Evolutionary conservation across 2,113 vertebrate genomes (phyloP), one percentile per base, ranked within the genome.

Genomic region (Ciconia stormi): DNA sequence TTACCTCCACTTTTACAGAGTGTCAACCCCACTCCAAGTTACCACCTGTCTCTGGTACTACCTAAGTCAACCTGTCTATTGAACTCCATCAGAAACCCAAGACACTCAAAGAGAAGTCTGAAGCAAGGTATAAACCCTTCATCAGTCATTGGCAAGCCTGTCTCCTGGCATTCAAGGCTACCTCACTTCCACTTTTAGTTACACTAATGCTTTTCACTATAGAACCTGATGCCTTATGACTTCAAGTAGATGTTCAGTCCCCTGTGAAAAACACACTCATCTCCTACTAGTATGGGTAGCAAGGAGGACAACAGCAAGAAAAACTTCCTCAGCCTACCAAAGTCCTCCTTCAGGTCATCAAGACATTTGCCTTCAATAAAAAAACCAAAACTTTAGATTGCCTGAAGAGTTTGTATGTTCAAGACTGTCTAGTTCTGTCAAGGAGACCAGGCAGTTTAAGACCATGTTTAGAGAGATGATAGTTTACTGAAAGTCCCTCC

Each of bases 81-180:
- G 42, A 71, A 58, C 46, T 53, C n/a, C 53, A 65, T 11, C 76
- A 89, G 36, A 82, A 92, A 13, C 11, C 27, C 67, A 69, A 59
- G 44, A 52, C n/a, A 9, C 23, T 25, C 32, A 22, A 47, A 77
- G 20, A 30, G 21, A 73, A 56, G 32, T 26, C 49, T 66, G 34
- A 69, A 66, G 23, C 0, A 0, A 83, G 17, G 36, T 10, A 40
- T 0, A 50, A 40, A 36, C 40, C 50, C n/a, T 56, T 21, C 58
- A 49, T 11, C 72, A 85, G 47, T 6, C 74, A 50, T 0, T 7
- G 5, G 10, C 88, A 80, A 42, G 34, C 27, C 40, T 44, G 55
- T 25, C 56, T 61, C 47, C 11, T 10, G 36, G 11, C 79, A 69
- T 34, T 59, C 59, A 32, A 81, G 50, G 36, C 63, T 69, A n/a